Evolutionary conservation across 2,797 vertebrate species (phyloP).

Genomic region (Periparus ater): DNA sequence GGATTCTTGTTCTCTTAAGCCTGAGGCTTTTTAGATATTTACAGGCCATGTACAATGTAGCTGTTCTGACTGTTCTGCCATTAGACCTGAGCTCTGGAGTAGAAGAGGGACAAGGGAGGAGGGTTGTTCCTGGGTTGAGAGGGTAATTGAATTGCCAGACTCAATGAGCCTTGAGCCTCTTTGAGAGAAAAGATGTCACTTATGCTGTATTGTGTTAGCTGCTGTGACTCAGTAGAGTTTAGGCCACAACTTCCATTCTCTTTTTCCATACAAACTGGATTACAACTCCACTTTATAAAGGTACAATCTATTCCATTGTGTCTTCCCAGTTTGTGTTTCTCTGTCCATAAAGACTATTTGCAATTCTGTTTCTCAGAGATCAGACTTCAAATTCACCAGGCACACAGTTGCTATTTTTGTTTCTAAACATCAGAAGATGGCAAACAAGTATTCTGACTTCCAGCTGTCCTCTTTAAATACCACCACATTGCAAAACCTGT

Average conservation of each 20-base stretch:
- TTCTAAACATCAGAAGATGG: not conserved
- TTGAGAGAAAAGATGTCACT: slow-evolving; percentile 63
- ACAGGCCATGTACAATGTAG: slow-evolving; percentile 31
- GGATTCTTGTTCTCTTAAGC: slow-evolving; percentile 64
- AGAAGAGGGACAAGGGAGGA: slow-evolving; percentile 6
- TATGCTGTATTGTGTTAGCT: slow-evolving; percentile 48
- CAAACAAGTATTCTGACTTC: not conserved
- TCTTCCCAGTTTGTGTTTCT: slow-evolving; percentile 31
- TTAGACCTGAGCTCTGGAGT: slow-evolving; percentile 29
- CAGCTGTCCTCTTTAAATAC: not conserved
- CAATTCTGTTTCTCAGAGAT: slow-evolving; percentile 27
- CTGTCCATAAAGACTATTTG: not conserved
- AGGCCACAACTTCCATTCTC: slow-evolving; percentile 60
- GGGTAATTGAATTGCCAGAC: slow-evolving; percentile 74
- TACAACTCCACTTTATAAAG: slow-evolving; percentile 63
- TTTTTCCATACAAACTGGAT: slow-evolving; percentile 69
- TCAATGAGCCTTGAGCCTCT: slow-evolving; percentile 65
- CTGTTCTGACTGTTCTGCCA: slow-evolving; percentile 16
- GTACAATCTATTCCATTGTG: slow-evolving; percentile 52
- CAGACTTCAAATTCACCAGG: slow-evolving; percentile 24
- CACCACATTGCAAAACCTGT: not conserved
- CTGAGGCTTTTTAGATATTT: slow-evolving; percentile 68
- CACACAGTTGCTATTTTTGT: not conserved
- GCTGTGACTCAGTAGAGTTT: slow-evolving; percentile 55
- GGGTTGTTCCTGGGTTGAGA: slow-evolving; percentile 59